Base-by-base conservation (phyloP, 92 coral and sea anemone genomes). In the Pocillopora meandrina region DNA sequence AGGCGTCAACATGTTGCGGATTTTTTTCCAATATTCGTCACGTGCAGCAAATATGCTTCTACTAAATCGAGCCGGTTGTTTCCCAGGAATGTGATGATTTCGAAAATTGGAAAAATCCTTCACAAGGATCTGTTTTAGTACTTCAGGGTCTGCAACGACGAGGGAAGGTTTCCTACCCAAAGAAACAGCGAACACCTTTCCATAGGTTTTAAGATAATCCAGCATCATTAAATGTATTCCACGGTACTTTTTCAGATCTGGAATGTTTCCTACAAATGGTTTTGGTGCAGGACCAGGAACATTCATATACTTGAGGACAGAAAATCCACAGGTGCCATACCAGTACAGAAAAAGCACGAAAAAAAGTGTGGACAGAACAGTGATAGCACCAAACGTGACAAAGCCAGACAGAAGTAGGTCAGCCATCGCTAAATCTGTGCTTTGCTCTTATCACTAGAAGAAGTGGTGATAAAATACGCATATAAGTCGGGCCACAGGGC, bases 61-160 rank as follows among this genome's bases (percentile, higher is more conserved):
- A 2, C 52, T 19, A 49, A 79, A 71, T 6, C 71, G 74, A 2
- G 61, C 55, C 21, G 23, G 16, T n/a, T 23, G 47, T 12, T 58
- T 57, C 3, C 65, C 60, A 56, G 80, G 65, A 76, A 76, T 61
- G 55, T 36, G 74, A 19, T 90, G 93, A 64, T 91, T 87, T 7
- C 86, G 84, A 79, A 91, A 91, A 26, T 84, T 87, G 56, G 82
- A 73, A 76, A 91, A 91, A 61, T 91, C 91, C 78, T 84, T 91
- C 2, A 87, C 89, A 58, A 87, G 78, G 49, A 91, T 84, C 21
- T 80, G 87, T 61, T 91, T 91, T 10, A 91, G 79, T 42, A 87
- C 61, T 61, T 90, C 90, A 15, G 90, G 93, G 80, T 90, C 93
- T 20, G 79, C 83, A 56, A 90, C 60, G 12, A 87, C 90, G 33